Conservation (phyloP, 2,888 invertebrate genomes). For the Campaea margaritaria region DNA sequence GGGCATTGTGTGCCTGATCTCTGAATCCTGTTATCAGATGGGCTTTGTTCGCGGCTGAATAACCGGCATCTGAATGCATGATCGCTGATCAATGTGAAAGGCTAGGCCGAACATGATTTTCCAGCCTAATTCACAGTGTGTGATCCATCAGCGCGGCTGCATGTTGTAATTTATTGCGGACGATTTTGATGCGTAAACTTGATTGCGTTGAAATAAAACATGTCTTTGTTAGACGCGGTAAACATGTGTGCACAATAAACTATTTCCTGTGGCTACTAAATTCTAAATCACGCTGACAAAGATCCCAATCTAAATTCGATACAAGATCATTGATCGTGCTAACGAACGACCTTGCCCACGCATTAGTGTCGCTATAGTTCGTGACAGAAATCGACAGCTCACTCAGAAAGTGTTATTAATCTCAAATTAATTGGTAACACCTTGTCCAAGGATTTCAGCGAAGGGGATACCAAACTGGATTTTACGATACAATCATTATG, state of each 20-base stretch:
- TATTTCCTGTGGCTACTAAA: conserved; percentile 12
- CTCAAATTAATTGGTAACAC: conserved; percentile 25
- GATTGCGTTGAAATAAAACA: conserved; percentile 40
- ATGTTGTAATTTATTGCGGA: conserved; percentile 66
- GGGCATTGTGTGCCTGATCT: conserved; percentile 52
- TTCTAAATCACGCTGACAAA: background rate
- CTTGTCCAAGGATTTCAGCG: conserved; percentile 25
- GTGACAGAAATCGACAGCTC: conserved; percentile 35
- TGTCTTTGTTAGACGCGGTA: conserved; percentile 16
- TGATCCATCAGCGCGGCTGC: conserved; percentile 50
- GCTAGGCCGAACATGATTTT: conserved; percentile 67
- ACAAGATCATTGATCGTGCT: conserved; percentile 29
- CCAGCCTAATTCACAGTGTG: conserved; percentile 71
- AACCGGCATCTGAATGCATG: conserved; percentile 54
- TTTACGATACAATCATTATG: background rate
- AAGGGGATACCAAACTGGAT: background rate
- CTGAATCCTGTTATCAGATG: conserved; percentile 56
- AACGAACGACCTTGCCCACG: conserved; percentile 40
- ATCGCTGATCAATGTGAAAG: conserved; percentile 68
- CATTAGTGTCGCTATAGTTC: conserved; percentile 31
- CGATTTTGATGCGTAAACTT: conserved; percentile 56
- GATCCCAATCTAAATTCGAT: conserved; percentile 4
- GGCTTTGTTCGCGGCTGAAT: conserved; percentile 58
- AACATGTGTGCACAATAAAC: conserved; percentile 8
- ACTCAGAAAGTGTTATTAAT: conserved; percentile 27